Base-by-base conservation (phyloP, 2,113 vertebrate species). In the Pseudolaguvia tuberculata region DNA sequence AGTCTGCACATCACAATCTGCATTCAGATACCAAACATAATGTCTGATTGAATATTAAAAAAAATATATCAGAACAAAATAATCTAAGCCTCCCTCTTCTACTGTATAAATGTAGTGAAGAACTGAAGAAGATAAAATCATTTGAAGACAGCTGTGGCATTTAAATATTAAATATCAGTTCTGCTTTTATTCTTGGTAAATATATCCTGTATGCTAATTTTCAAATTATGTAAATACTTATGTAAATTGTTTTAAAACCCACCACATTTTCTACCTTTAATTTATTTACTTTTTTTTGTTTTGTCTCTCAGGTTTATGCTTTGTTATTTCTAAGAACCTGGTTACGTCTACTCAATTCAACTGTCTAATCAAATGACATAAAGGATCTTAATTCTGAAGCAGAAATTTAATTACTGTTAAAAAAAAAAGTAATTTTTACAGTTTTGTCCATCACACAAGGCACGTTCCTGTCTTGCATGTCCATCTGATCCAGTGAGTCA, bases 1-100 rank as follows among this genome's bases (percentile, higher is more conserved):
- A 3, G 0, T 21, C 71, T 81, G 75, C 83, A 88, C 4, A 0
- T 62, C 35, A 74, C 47, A 4, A 13, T 78, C 88, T 90, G 61
- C 55, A 84, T 80, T 21, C 8, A 52, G 48, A 47, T 21, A 35
- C n/a, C 29, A 17, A 9, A 57, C 18, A 48, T 31, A n/a, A 3
- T n/a, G n/a, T n/a, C n/a, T n/a, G 42, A 23, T 69, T 39, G 73
- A n/a, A 73, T 0, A 35, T 42, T 42, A 10, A 56, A 12, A 42
- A 25, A 12, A 21, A 12, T 7, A 65, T 17, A 47, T 17, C n/a
- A 65, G 62, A 17, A 25, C 21, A 47, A 39, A 65, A 65, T 47
- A 20, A 47, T 27, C 42, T 27, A 63, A 35, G n/a, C 39, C 20
- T 29, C 39, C 21, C 6, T 39, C 23, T 31, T 53, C 50, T 71